Evolutionary conservation across 1,140 invertebrate species (phyloP).

Genomic region (Hypothenemus hampei): DNA sequence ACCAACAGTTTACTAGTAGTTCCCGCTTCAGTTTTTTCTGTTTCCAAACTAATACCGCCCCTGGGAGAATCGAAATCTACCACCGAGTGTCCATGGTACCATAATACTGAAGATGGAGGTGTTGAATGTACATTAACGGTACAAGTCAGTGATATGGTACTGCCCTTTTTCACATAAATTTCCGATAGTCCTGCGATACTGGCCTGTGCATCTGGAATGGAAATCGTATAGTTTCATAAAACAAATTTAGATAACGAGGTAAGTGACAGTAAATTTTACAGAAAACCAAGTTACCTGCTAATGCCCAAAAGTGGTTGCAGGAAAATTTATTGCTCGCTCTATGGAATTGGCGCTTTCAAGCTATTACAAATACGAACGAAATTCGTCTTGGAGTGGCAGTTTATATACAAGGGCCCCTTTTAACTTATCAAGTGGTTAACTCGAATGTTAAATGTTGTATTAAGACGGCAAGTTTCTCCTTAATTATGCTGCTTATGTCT

Average conservation of each 20-base stretch:
- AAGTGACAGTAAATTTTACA: conserved; percentile 10
- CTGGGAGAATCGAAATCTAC: conserved; percentile 83
- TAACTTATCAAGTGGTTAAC: conserved; percentile 12
- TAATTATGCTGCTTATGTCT: background rate
- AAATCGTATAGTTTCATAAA: background rate
- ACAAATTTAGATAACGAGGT: background rate
- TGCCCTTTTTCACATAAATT: conserved; percentile 84
- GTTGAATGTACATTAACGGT: conserved; percentile 82
- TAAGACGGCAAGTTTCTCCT: background rate
- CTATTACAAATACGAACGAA: conserved; percentile 20
- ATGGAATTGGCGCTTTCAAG: conserved; percentile 10
- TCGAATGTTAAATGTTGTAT: background rate
- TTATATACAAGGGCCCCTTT: conserved; percentile 10
- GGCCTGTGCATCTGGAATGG: conserved; percentile 74
- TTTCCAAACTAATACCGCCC: conserved; percentile 83
- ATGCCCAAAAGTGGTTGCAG: conserved; percentile 18
- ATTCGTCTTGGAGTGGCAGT: conserved; percentile 17
- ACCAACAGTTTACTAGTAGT: conserved; percentile 85
- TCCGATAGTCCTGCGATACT: conserved; percentile 80
- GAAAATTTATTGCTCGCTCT: conserved; percentile 16
- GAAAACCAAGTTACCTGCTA: conserved; percentile 8
- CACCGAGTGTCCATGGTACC: conserved; percentile 75
- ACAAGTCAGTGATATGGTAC: conserved; percentile 84
- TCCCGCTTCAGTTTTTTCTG: conserved; percentile 81
- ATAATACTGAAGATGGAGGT: conserved; percentile 68